These are phyloP conservation scores for Cyphomyrus discorhynchus DNA, from an alignment of 2,113 vertebrate genomes.

Conservation along the genomic window DNA sequence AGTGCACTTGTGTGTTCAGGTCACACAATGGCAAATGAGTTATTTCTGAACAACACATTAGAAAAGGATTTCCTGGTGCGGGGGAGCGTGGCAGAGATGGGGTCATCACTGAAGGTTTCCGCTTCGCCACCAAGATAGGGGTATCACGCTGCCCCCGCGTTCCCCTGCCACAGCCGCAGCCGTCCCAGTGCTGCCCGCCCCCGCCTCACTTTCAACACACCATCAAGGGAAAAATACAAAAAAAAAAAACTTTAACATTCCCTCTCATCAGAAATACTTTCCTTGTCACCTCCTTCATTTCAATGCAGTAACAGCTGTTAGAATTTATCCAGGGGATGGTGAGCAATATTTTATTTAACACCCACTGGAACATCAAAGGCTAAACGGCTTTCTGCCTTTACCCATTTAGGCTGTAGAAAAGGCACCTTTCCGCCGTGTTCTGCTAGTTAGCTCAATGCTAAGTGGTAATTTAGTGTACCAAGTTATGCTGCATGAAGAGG, in stretches of 20 bases:
- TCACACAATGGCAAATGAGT: not conserved
- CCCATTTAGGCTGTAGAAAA: not conserved
- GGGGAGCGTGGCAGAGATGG: not conserved
- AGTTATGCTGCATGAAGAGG: not conserved
- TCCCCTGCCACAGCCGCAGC: not conserved
- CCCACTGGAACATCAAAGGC: slow-evolving; percentile 4
- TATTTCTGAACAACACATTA: not conserved
- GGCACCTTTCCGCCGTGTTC: not conserved
- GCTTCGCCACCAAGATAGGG: not conserved
- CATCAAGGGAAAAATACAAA: not conserved
- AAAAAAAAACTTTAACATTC: not conserved
- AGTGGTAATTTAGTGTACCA: not conserved
- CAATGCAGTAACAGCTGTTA: slow-evolving; percentile 10
- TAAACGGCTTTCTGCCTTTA: not conserved
- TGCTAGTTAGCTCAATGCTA: not conserved
- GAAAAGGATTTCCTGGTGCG: not conserved
- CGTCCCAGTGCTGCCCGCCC: not conserved
- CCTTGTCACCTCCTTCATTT: slow-evolving; percentile 9
- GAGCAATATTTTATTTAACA: slow-evolving; percentile 9
- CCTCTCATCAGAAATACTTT: not conserved
- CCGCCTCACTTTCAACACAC: not conserved
- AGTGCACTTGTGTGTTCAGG: not conserved
- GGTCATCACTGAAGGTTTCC: not conserved
- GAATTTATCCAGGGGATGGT: not conserved
- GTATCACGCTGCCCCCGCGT: not conserved